Percentiles rank a stretch among this genome's conserved stretches.
These are phyloP conservation scores for Gortyna flavago DNA, from an alignment of 2,888 invertebrate genomes.

Conservation along the genomic window DNA sequence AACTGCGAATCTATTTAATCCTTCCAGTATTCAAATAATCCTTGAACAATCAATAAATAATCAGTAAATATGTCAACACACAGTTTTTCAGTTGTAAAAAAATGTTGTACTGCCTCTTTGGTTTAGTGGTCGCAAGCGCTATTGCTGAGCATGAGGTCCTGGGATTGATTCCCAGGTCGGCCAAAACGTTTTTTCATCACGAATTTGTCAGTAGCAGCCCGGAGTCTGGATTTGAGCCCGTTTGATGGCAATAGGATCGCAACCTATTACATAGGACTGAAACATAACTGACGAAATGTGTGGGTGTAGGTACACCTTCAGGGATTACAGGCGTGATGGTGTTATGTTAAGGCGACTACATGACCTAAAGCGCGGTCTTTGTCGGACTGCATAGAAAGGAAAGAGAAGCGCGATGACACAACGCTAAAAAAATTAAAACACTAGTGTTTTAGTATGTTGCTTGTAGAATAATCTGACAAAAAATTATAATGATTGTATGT, in stretches of 20 bases:
- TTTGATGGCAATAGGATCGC: background rate
- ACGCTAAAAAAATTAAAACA: too few relatives aligned
- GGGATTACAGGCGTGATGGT: background rate
- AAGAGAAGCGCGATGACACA: too few relatives aligned
- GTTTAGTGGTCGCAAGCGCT: background rate
- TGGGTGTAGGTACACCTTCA: background rate
- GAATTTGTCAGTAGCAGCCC: background rate
- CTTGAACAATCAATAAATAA: background rate
- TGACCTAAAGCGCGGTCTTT: too few relatives aligned
- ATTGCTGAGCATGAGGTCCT: background rate
- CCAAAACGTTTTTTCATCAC: background rate
- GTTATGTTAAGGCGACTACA: too few relatives aligned
- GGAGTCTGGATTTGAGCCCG: background rate
- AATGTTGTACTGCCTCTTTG: background rate
- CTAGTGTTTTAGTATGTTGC: too few relatives aligned
- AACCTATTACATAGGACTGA: background rate
- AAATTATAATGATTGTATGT: too few relatives aligned
- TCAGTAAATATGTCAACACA: background rate
- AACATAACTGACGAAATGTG: background rate
- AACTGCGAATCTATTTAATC: slow-evolving; percentile 18
- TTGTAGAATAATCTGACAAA: too few relatives aligned
- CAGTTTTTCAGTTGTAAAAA: background rate
- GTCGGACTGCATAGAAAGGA: too few relatives aligned
- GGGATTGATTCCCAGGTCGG: background rate
- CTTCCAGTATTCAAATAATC: background rate